Evolutionary conservation across 2,888 invertebrate species (phyloP).

Genomic region (Brenthis ino): DNA sequence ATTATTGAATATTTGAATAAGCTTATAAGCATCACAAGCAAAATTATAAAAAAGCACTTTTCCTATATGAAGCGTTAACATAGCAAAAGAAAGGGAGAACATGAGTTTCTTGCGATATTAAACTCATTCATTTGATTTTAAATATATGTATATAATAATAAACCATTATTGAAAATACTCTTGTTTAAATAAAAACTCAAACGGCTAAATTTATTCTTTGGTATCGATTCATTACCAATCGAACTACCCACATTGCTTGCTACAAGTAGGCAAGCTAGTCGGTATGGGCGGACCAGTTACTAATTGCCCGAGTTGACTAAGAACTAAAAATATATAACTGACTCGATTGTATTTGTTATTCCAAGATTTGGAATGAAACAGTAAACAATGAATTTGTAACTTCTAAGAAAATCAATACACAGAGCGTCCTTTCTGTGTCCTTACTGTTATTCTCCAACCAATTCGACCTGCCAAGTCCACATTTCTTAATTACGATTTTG

Average conservation of each 20-base stretch:
- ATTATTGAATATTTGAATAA: slow-evolving; percentile 4
- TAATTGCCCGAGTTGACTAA: slow-evolving; percentile 53
- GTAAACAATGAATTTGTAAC: slow-evolving; percentile 9
- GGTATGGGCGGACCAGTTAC: slow-evolving; percentile 68
- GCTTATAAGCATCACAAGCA: neutral
- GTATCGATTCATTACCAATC: slow-evolving; percentile 32
- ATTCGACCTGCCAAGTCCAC: slow-evolving; percentile 49
- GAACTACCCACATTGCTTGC: slow-evolving; percentile 55
- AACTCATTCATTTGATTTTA: no score
- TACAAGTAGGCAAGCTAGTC: slow-evolving; percentile 41
- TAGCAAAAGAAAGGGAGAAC: no score
- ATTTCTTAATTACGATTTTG: slow-evolving; percentile 48
- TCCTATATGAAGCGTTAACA: no score
- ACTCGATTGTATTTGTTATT: slow-evolving; percentile 38
- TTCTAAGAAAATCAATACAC: slow-evolving; percentile 31
- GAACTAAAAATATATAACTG: slow-evolving; percentile 59
- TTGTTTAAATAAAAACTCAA: no score
- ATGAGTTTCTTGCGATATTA: no score
- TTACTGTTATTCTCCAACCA: slow-evolving; percentile 33
- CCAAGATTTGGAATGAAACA: slow-evolving; percentile 5
- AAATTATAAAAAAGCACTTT: neutral
- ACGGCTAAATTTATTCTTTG: no score
- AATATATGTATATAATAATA: no score
- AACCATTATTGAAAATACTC: no score
- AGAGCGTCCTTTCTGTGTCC: slow-evolving; percentile 36